Conservation (phyloP, 1,140 invertebrate genomes). For the Drosophila mayri region DNA sequence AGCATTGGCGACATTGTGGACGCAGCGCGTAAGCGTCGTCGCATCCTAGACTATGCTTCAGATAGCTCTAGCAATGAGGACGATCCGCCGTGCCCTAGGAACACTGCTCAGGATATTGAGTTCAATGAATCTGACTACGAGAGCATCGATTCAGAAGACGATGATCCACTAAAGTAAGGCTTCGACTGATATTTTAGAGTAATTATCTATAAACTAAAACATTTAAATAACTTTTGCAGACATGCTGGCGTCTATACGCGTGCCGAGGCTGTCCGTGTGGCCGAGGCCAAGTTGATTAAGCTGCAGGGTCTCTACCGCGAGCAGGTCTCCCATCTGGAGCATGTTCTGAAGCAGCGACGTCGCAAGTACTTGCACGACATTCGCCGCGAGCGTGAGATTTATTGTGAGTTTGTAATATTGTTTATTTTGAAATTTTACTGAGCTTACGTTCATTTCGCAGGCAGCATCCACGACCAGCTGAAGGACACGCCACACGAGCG, state of each 20-base stretch:
- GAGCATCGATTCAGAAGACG: conserved; percentile 91
- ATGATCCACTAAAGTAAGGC: conserved; percentile 91
- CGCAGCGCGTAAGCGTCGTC: conserved; percentile 86
- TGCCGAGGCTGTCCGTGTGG: conserved; percentile 93
- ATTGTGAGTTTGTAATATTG: conserved; percentile 87
- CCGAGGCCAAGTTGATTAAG: conserved; percentile 91
- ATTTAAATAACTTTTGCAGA: conserved; percentile 84
- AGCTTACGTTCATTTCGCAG: conserved; percentile 84
- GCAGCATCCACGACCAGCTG: conserved; percentile 90
- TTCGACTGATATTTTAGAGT: background rate
- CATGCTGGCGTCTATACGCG: conserved; percentile 95
- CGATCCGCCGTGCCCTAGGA: conserved; percentile 87
- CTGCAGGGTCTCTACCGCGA: conserved; percentile 94
- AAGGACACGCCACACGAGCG: conserved; percentile 89
- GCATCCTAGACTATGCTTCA: conserved; percentile 89
- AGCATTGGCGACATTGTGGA: conserved; percentile 87
- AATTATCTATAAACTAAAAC: background rate
- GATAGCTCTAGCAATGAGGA: conserved; percentile 91
- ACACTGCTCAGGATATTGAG: conserved; percentile 88
- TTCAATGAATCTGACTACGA: conserved; percentile 91
- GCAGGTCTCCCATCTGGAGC: conserved; percentile 91
- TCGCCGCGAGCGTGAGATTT: conserved; percentile 91
- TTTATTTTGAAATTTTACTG: background rate
- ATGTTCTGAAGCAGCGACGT: conserved; percentile 90
- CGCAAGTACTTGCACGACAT: conserved; percentile 90